Evolutionary conservation across 2,797 vertebrate species (phyloP).

Genomic region (Mastacembelus armatus): DNA sequence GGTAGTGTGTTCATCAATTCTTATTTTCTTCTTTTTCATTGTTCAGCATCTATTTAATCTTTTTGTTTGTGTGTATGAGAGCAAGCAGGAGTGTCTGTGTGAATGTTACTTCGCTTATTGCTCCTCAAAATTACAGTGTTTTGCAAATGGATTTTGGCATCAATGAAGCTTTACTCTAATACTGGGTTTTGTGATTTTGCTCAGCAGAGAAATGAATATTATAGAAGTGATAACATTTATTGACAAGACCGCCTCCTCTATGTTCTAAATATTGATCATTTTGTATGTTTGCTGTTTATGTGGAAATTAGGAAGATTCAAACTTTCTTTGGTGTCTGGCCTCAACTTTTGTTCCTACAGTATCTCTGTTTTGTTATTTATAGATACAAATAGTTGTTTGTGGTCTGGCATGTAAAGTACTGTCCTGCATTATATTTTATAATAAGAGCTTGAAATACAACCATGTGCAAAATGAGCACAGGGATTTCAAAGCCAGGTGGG

Average conservation of each 20-base stretch:
- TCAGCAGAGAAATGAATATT: constrained; percentile 16
- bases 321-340: not conserved
- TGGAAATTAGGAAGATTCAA: constrained; percentile 10
- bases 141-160: constrained; percentile 3
- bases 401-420: not conserved
- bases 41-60: not conserved
- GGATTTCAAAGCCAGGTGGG: not conserved
- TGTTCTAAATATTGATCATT: constrained; percentile 17
- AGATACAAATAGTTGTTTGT: too few species aligned
- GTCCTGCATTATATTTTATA: constrained; percentile 4
- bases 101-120: not conserved
- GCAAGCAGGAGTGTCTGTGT: not conserved
- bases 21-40: not conserved
- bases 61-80: not conserved
- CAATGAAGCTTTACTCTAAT: constrained; percentile 5
- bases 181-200: constrained; percentile 14
- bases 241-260: constrained; percentile 1
- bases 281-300: not conserved
- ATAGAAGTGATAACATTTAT: constrained; percentile 6
- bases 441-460: constrained; percentile 10
- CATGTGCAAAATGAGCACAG: constrained; percentile 3
- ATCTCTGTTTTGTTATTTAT: constrained; percentile 1
- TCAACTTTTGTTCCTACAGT: not conserved
- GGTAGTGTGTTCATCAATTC: not conserved
- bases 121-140: not conserved